phyloP scores from a whole-genome alignment of 2,888 invertebrate species.

The Lepidocyrtoides sp. region DNA sequence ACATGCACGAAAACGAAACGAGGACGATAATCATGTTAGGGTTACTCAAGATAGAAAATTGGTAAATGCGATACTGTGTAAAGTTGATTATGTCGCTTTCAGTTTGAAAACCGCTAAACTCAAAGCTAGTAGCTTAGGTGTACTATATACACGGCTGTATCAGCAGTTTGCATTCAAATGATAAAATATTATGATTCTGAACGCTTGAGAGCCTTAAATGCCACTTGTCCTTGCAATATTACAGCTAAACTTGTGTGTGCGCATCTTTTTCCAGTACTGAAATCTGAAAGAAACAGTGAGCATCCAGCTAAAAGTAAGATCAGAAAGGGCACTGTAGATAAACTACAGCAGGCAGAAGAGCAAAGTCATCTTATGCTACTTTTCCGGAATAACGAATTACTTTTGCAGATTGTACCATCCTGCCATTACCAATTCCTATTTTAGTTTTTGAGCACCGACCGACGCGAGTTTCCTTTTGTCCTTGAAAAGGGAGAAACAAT shows the following conservation, averaged over 20 bases:
- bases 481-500: constrained; percentile 31
- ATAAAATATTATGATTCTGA: no score
- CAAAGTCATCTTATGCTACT: no score
- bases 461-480: not conserved
- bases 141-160: not conserved
- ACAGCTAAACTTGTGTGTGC: no score
- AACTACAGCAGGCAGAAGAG: no score
- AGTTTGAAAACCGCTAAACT: not conserved
- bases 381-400: not conserved
- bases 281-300: not conserved
- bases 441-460: not conserved
- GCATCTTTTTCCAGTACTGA: no score
- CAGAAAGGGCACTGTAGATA: no score
- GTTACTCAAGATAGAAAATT: not conserved
- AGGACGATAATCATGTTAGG: not conserved
- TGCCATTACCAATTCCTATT: constrained; percentile 16
- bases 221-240: not conserved
- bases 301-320: not conserved
- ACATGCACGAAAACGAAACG: not conserved
- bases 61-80: no score
- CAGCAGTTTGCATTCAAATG: not conserved
- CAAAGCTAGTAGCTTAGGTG: not conserved
- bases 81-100: not conserved
- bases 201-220: no score
- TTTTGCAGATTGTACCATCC: not conserved